phyloP scores from a whole-genome alignment of 2,888 invertebrate species.

The Hemithea aestivaria region DNA sequence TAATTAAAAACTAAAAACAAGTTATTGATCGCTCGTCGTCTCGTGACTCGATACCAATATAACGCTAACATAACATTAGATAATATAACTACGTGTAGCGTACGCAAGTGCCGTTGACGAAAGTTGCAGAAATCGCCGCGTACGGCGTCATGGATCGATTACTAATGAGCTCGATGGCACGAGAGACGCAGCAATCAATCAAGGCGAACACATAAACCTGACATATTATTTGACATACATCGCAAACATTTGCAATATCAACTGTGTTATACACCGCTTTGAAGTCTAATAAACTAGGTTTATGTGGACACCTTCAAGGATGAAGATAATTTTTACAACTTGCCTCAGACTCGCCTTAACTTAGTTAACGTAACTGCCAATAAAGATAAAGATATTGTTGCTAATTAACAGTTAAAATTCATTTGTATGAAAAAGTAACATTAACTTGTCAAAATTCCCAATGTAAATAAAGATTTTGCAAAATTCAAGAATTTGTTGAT shows the following conservation, averaged over 20 bases:
- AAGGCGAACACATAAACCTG: constrained; percentile 54
- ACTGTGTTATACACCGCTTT: constrained; percentile 25
- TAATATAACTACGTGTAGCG: constrained; percentile 9
- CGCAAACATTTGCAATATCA: constrained; percentile 42
- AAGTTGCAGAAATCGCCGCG: constrained; percentile 19
- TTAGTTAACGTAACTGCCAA: constrained; percentile 16
- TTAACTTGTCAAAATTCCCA: constrained; percentile 1
- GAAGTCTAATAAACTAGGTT: constrained; percentile 23
- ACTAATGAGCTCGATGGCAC: constrained; percentile 28
- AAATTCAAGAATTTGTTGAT: neutral
- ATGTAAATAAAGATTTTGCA: constrained; percentile 8
- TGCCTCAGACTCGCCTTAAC: constrained; percentile 16
- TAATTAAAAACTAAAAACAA: constrained; percentile 21
- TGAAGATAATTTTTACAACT: constrained; percentile 12
- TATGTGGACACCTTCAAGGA: constrained; percentile 41
- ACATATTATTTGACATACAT: constrained; percentile 57
- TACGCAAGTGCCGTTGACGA: constrained; percentile 7
- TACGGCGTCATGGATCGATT: constrained; percentile 20
- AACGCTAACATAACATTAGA: constrained; percentile 2
- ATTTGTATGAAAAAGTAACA: constrained; percentile 13
- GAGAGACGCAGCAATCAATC: constrained; percentile 55
- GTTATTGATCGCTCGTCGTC: constrained; percentile 34
- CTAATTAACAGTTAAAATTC: constrained; percentile 14
- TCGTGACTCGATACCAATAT: constrained; percentile 26
- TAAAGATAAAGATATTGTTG: constrained; percentile 12